Conservation (phyloP, 2,113 vertebrate species). For the Petrocephalus microphthalmus region DNA sequence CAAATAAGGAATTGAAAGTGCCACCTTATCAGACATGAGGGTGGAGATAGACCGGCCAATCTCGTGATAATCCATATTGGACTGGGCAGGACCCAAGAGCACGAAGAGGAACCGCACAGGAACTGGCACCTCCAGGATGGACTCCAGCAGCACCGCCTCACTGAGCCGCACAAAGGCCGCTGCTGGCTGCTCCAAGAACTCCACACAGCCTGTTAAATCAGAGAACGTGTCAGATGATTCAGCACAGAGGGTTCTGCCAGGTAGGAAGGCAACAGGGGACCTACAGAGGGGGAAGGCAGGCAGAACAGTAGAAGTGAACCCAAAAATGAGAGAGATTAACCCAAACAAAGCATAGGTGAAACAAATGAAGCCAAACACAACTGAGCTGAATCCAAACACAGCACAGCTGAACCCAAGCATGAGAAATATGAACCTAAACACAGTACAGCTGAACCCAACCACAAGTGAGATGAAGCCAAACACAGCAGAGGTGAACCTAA, state of each 20-base stretch:
- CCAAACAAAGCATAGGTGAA: background rate
- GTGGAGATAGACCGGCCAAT: constrained; percentile 96
- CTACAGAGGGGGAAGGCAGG: background rate
- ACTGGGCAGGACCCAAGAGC: constrained; percentile 81
- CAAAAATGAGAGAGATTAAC: background rate
- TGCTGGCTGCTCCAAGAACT: constrained; percentile 89
- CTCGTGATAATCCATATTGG: constrained; percentile 92
- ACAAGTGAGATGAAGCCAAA: background rate
- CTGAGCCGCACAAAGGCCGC: constrained; percentile 89
- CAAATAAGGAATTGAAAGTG: background rate
- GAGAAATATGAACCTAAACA: background rate
- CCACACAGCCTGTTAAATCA: constrained; percentile 70
- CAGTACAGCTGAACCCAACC: background rate
- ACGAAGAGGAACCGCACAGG: constrained; percentile 93
- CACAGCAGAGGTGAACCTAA: background rate
- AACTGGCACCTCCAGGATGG: constrained; percentile 88
- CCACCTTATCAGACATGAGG: constrained; percentile 97
- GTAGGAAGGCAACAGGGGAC: background rate
- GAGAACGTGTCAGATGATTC: background rate
- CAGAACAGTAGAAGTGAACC: background rate
- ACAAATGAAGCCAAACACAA: background rate
- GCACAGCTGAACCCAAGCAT: background rate
- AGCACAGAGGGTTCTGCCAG: background rate
- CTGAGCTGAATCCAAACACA: background rate
- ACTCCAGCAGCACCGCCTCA: constrained; percentile 85